phyloP scores from a whole-genome alignment of 2,888 invertebrate genomes.

The Agrenia bidenticulata region DNA sequence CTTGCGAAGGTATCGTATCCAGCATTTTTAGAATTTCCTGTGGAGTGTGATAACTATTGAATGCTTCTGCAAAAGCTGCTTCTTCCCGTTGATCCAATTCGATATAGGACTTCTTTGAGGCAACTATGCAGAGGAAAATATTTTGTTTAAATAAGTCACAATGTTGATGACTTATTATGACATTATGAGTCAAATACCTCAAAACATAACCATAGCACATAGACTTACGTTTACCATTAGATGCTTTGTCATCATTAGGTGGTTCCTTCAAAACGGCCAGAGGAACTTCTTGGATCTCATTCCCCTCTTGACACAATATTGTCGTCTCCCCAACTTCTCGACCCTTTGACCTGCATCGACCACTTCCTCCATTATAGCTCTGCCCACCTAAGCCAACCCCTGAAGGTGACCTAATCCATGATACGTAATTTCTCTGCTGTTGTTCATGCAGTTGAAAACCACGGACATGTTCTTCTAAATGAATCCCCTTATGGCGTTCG shows the following conservation, averaged over 20 bases:
- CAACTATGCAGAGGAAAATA: no score
- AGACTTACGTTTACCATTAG: neutral
- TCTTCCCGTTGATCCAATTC: constrained; percentile 49
- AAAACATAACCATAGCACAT: neutral
- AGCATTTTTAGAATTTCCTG: constrained; percentile 57
- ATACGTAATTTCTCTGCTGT: constrained; percentile 17
- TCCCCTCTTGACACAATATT: constrained; percentile 68
- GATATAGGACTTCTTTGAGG: constrained; percentile 30
- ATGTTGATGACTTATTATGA: no score
- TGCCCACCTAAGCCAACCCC: constrained; percentile 20
- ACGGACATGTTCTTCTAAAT: no score
- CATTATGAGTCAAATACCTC: constrained; percentile 4
- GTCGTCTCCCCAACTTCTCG: constrained; percentile 58
- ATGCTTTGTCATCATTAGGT: no score
- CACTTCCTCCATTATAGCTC: neutral
- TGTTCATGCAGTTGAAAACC: neutral
- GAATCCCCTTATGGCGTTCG: no score
- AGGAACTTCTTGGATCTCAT: constrained; percentile 69
- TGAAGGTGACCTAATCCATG: constrained; percentile 28
- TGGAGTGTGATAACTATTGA: constrained; percentile 55
- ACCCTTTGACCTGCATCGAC: constrained; percentile 1
- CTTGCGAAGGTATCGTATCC: constrained; percentile 58
- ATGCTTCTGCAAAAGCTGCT: constrained; percentile 55
- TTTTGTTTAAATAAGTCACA: no score
- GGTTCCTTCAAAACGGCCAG: constrained; percentile 60